These are phyloP conservation scores for Sisor rabdophorus DNA, from an alignment of 2,113 vertebrate species.

Conservation along the genomic window DNA sequence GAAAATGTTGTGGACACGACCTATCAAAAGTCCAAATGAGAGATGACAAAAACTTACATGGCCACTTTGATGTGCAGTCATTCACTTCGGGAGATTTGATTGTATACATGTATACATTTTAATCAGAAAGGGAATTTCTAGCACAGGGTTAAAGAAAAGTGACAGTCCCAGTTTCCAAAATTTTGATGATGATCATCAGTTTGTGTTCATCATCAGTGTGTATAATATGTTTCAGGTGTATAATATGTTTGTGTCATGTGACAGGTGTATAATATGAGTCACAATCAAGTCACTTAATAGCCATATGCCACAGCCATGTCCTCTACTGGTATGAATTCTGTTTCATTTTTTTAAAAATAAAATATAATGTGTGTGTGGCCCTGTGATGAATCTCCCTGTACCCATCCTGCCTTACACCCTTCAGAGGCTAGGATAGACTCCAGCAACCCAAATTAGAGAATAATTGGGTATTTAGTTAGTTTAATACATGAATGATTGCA, in stretches of 20 bases:
- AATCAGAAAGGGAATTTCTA: neutral
- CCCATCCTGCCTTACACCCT: no score
- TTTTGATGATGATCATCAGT: neutral
- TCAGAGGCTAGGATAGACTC: no score
- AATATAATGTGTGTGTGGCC: no score
- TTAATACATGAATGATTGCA: no score
- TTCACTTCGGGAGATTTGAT: neutral
- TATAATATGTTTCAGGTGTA: no score
- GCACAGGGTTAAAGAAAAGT: neutral
- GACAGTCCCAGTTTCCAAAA: neutral
- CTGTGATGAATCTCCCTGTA: no score
- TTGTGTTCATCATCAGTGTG: no score
- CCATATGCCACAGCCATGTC: no score
- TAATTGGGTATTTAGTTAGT: no score
- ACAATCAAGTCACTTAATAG: neutral
- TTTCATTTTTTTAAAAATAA: neutral
- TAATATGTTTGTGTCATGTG: neutral
- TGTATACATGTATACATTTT: neutral
- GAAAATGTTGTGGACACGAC: neutral
- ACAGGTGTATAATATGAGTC: neutral
- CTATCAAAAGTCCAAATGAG: neutral
- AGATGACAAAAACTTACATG: neutral
- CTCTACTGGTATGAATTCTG: neutral
- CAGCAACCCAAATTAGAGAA: no score
- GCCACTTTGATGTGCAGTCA: neutral